phyloP scores from a whole-genome alignment of 2,888 invertebrate species.

The Catocala fraxini region DNA sequence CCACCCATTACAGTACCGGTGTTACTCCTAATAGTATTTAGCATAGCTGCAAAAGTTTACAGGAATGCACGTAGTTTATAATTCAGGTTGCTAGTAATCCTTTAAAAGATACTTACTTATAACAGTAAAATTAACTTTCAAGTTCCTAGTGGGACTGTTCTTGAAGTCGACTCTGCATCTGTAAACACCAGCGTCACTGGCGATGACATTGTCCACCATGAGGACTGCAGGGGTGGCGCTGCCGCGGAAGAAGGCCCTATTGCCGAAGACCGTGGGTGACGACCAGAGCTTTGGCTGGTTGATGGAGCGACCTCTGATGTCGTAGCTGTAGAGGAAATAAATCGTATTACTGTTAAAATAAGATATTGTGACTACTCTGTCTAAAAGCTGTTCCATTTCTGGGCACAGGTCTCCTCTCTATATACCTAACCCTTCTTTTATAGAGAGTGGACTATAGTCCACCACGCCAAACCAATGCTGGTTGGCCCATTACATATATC shows the following conservation, averaged over 20 bases:
- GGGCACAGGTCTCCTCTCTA: too few species aligned
- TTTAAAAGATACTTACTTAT: conserved; percentile 91
- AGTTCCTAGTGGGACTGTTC: conserved; percentile 95
- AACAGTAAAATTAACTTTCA: conserved; percentile 96
- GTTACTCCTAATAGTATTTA: too few species aligned
- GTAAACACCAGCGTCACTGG: conserved; percentile 94
- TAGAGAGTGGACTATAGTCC: too few species aligned
- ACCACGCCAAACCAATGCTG: too few species aligned
- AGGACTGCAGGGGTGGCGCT: conserved; percentile 93
- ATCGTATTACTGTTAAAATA: not conserved
- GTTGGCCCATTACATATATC: too few species aligned
- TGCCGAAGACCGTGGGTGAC: conserved; percentile 91
- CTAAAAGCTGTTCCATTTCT: too few species aligned
- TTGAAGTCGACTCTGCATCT: conserved; percentile 97
- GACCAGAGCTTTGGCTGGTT: conserved; percentile 95
- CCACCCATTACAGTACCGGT: too few species aligned
- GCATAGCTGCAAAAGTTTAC: too few species aligned
- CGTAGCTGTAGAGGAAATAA: conserved; percentile 86
- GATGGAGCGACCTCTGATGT: conserved; percentile 91
- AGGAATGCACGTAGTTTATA: too few species aligned
- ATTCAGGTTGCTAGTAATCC: too few species aligned
- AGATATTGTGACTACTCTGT: too few species aligned
- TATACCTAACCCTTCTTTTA: too few species aligned
- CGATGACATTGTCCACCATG: conserved; percentile 92
- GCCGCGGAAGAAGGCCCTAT: conserved; percentile 92